Evolutionary conservation across 2,888 invertebrate genomes (phyloP), one percentile per base, ranked within the genome.

Genomic region (Antheraea assamensis): DNA sequence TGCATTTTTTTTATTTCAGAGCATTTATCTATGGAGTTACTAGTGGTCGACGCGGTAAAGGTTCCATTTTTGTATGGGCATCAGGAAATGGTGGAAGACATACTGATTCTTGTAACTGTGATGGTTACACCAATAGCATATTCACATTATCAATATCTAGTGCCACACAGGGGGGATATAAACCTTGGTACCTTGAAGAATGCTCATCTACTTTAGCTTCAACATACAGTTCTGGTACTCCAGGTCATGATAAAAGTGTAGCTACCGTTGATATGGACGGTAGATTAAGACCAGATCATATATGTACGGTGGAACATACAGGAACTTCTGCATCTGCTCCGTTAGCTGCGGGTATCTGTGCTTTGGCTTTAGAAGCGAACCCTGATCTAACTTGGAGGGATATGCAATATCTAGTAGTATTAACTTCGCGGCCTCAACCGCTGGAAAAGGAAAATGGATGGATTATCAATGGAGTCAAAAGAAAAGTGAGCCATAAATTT

Each of bases 101-200:
- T 87, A 97, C 97, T 1, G 99, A 99, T 90, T 99, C 98, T 10
- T 99, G 99, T 92, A 99, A 99, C 92, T 99, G 99, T 93, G 99
- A 99, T 91, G 99, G 99, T 72, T 99, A 99, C 92, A 99, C 99
- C 64, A 99, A 99, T 93, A 99, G 98, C 86, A 99, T 99, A 89
- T 99, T 99, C 92, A 99, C 99, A 3, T 95, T 99, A 80, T 99
- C 99, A 79, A 98, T 99, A 88, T 99, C 99, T 74, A 99, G 99
- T 88, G 99, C 99, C 10, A 99, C 99, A 0, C 98, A 99, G 95
- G 97, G 98, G 82, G 98, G 98, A 90, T 96, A 93, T 87, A 98
- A 99, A 88, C 99, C 99, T 0, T 99, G 99, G 99, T 99, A 99
- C 91, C 96, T 99, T 83, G 99, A 99, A 93, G 99, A 99, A 90